Percentiles rank a stretch among this genome's conserved stretches.
These are phyloP conservation scores for Chondrosia reniformis DNA, from an alignment of 37 sponge, comb jelly and placozoan genomes.

Conservation along the genomic window DNA sequence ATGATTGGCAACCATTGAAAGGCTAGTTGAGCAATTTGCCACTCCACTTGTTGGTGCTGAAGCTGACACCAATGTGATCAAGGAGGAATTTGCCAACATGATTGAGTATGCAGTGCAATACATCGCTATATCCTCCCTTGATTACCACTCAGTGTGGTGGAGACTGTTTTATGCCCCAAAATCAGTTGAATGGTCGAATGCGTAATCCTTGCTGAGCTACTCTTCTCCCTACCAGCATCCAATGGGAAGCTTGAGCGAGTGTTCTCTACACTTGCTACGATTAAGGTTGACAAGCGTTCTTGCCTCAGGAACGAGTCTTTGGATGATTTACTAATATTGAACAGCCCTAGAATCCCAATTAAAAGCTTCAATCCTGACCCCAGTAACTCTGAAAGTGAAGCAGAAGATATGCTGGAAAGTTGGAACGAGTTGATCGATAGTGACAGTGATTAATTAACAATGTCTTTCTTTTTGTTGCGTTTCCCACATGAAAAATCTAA, in stretches of 20 bases:
- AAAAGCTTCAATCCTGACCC: slow-evolving; percentile 23
- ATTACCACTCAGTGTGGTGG: slow-evolving; percentile 61
- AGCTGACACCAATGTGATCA: slow-evolving; percentile 32
- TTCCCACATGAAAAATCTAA: too few relatives aligned
- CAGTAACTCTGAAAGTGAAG: slow-evolving; percentile 1
- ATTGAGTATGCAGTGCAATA: slow-evolving; percentile 40
- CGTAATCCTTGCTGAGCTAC: slow-evolving; percentile 28
- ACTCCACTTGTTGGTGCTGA: slow-evolving; percentile 35
- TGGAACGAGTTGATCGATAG: slow-evolving; percentile 24
- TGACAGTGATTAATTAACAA: too few relatives aligned
- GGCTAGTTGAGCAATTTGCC: slow-evolving; percentile 32
- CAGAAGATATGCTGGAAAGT: slow-evolving; percentile 33
- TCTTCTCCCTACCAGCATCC: slow-evolving; percentile 46
- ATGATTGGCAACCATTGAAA: slow-evolving; percentile 43
- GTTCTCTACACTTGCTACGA: slow-evolving; percentile 27
- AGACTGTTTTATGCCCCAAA: slow-evolving; percentile 50
- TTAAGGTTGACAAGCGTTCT: slow-evolving; percentile 36
- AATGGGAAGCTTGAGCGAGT: slow-evolving; percentile 54
- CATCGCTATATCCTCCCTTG: slow-evolving; percentile 34
- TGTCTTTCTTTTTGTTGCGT: too few relatives aligned
- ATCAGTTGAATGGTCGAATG: slow-evolving; percentile 50
- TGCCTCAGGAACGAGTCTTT: slow-evolving; percentile 15
- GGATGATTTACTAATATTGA: slow-evolving; percentile 31
- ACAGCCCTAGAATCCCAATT: slow-evolving; percentile 7
- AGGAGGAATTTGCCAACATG: slow-evolving; percentile 47